These are phyloP conservation scores for Paracyclopina nana DNA, from an alignment of 1,140 invertebrate species.

Conservation along the genomic window DNA sequence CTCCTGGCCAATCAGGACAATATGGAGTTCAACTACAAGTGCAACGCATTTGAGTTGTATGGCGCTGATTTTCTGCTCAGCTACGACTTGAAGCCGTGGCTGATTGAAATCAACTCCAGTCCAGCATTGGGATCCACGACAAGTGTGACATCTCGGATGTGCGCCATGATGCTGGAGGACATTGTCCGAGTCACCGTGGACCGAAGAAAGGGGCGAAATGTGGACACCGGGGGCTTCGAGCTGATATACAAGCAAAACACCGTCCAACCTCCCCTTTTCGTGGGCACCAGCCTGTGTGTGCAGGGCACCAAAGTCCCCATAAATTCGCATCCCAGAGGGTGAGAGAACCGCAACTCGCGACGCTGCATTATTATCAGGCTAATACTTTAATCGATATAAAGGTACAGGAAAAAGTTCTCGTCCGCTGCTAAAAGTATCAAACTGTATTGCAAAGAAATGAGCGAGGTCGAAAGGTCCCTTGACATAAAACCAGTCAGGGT, in stretches of 20 bases:
- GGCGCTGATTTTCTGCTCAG: constrained; percentile 23
- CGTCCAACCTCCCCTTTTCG: no score
- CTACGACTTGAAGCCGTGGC: constrained; percentile 38
- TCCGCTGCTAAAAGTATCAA: no score
- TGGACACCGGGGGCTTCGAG: background rate
- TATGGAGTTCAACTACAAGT: constrained; percentile 52
- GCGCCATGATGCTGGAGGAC: constrained; percentile 68
- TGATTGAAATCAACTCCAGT: constrained; percentile 85
- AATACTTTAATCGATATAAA: no score
- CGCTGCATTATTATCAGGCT: no score
- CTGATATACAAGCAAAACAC: background rate
- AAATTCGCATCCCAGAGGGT: no score
- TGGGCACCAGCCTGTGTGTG: no score
- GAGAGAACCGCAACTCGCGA: no score
- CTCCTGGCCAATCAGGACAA: constrained; percentile 55
- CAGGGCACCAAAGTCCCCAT: no score
- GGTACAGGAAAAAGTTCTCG: no score
- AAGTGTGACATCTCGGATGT: constrained; percentile 62
- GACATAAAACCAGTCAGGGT: no score
- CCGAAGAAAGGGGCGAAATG: background rate
- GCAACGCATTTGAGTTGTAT: constrained; percentile 72
- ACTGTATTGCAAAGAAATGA: no score
- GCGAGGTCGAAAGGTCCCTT: no score
- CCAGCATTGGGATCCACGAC: constrained; percentile 73
- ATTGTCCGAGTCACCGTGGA: constrained; percentile 46